phyloP scores from a whole-genome alignment of 2,888 invertebrate genomes.

The Tipula helvola region DNA sequence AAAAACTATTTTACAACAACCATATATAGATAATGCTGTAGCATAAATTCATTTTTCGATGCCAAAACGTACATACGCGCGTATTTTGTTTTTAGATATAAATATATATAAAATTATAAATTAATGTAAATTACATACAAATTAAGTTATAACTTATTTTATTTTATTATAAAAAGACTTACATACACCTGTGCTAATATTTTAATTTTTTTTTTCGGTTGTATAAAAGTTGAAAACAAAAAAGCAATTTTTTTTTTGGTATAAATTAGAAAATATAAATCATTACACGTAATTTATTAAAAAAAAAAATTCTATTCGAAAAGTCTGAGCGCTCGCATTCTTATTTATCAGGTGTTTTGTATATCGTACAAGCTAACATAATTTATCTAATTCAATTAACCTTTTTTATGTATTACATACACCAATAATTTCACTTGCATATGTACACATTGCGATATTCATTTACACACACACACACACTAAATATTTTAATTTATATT shows the following conservation, averaged over 20 bases:
- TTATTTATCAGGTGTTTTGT: not conserved
- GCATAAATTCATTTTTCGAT: not conserved
- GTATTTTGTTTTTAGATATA: not conserved
- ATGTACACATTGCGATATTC: not conserved
- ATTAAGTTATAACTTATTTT: slow-evolving; percentile 16
- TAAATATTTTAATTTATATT: not conserved
- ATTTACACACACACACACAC: not conserved
- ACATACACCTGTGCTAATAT: slow-evolving; percentile 14
- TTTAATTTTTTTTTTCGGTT: not conserved
- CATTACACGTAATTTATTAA: not conserved
- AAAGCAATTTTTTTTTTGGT: not conserved
- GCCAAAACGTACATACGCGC: not conserved
- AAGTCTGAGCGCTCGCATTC: not conserved
- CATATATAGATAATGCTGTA: not conserved
- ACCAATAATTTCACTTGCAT: not conserved
- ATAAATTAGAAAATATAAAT: slow-evolving; percentile 4
- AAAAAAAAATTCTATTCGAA: not conserved
- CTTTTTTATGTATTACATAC: not conserved
- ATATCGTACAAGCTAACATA: no score
- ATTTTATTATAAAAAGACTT: slow-evolving; percentile 12
- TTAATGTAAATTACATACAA: slow-evolving; percentile 15
- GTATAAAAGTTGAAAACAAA: not conserved
- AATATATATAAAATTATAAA: not conserved
- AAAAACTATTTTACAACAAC: not conserved
- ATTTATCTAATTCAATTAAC: not conserved